phyloP scores from a whole-genome alignment of 2,888 invertebrate genomes.

The Stegophylla sp. region DNA sequence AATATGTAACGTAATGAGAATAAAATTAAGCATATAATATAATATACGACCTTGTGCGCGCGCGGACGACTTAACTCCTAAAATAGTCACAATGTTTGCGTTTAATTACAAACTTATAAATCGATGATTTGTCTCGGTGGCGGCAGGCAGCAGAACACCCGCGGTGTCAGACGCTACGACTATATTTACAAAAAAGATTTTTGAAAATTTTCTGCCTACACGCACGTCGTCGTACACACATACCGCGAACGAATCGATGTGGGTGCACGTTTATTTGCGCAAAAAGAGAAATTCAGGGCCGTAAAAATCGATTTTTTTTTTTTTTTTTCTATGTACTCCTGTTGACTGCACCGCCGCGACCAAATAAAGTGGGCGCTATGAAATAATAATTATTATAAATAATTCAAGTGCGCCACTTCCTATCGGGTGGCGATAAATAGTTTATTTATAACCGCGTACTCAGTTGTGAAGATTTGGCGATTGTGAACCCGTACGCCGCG shows the following conservation, averaged over 20 bases:
- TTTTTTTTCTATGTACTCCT: not conserved
- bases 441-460: not conserved
- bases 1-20: slow-evolving; percentile 2
- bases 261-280: slow-evolving; percentile 25
- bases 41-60: slow-evolving; percentile 7
- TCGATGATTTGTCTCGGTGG: slow-evolving; percentile 4
- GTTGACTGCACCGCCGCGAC: slow-evolving; percentile 27
- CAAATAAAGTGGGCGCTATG: slow-evolving; percentile 24
- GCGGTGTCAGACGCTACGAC: too few relatives aligned
- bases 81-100: slow-evolving; percentile 15
- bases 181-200: slow-evolving; percentile 11
- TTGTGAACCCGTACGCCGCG: slow-evolving; percentile 29
- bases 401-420: not conserved
- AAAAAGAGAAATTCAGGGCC: slow-evolving; percentile 47
- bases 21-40: slow-evolving; percentile 25
- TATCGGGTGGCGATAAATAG: slow-evolving; percentile 29
- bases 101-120: slow-evolving; percentile 2
- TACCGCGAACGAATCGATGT: not conserved
- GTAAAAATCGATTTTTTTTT: slow-evolving; percentile 20
- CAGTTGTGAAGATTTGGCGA: slow-evolving; percentile 17
- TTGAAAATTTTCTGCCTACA: slow-evolving; percentile 32
- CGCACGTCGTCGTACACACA: too few relatives aligned
- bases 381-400: slow-evolving; percentile 30
- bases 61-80: not conserved
- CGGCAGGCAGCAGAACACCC: too few relatives aligned